These are phyloP conservation scores for Psittacula echo DNA, from an alignment of 2,797 vertebrate genomes.

Conservation along the genomic window DNA sequence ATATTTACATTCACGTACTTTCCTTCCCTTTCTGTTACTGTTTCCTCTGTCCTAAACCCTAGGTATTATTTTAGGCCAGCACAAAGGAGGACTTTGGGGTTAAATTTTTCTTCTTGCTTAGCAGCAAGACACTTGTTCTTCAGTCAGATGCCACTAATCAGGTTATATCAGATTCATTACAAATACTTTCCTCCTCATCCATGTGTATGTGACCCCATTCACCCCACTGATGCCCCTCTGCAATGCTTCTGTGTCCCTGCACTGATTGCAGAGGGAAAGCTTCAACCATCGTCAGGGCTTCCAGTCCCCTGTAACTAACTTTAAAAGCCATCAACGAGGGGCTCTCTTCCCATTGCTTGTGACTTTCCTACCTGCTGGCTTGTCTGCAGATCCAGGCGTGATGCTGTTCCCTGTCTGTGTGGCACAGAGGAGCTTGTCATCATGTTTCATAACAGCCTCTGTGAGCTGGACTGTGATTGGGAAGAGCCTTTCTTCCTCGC, in stretches of 20 bases:
- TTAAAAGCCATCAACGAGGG: neutral
- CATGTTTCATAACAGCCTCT: rapidly evolving
- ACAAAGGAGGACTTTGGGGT: neutral
- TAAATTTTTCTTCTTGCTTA: neutral
- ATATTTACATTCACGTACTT: neutral
- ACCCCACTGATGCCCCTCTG: neutral
- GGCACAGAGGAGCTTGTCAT: neutral
- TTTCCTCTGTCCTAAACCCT: neutral
- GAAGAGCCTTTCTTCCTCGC: neutral
- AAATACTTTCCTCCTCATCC: neutral
- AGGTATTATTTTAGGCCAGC: neutral
- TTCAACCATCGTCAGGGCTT: neutral
- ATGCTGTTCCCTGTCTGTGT: neutral
- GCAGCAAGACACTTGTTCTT: neutral
- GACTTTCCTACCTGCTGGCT: neutral
- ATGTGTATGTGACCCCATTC: neutral
- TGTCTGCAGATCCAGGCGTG: neutral
- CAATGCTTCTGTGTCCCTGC: neutral
- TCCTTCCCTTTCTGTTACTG: neutral
- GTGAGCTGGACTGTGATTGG: neutral
- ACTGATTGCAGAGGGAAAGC: neutral
- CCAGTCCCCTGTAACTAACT: neutral
- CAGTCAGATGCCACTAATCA: neutral
- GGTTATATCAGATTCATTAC: neutral
- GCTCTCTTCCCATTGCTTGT: neutral